Conservation (phyloP, 2,888 invertebrate genomes). For the Cephus nigrinus region DNA sequence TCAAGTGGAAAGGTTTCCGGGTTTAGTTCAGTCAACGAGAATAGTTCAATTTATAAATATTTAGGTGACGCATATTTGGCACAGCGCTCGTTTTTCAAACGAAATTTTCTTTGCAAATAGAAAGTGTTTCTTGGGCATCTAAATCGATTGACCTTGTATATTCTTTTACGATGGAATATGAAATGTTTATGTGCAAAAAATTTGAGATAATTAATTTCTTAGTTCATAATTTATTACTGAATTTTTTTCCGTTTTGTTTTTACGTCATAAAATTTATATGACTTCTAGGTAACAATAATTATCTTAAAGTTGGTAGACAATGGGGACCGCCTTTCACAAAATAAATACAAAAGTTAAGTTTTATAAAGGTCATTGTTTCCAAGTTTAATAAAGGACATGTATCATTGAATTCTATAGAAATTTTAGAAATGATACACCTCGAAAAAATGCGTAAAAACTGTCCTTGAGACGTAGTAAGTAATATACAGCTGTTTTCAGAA, state of each 20-base stretch:
- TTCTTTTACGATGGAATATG: background rate
- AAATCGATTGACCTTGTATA: background rate
- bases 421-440: background rate
- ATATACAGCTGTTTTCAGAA: background rate
- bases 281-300: conserved; percentile 18
- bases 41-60: background rate
- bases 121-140: background rate
- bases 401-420: background rate
- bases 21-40: background rate
- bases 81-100: background rate
- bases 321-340: background rate
- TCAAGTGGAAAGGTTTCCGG: background rate
- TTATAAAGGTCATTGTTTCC: background rate
- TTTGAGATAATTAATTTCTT: background rate
- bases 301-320: background rate
- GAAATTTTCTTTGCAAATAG: background rate
- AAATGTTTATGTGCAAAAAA: background rate
- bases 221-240: background rate
- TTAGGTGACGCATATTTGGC: background rate
- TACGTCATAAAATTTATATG: conserved; percentile 18
- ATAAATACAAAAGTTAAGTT: background rate
- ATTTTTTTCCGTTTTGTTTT: conserved; percentile 3
- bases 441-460: background rate
- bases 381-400: background rate
- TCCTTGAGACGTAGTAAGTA: background rate